Conservation (phyloP, 2,888 invertebrate species). For the Sipha maydis region DNA sequence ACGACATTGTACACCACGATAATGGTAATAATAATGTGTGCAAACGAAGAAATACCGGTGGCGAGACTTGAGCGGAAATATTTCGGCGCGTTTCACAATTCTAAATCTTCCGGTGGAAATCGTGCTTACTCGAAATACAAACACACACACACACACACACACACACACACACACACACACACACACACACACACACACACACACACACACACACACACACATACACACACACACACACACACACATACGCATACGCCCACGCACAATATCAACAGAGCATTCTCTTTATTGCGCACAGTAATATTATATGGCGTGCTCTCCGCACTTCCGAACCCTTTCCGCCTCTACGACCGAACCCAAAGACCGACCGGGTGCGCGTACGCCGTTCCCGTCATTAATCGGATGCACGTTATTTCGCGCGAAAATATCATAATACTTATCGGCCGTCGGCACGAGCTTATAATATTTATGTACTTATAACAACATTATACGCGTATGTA, state of each 20-base stretch:
- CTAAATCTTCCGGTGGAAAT: not conserved
- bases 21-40: not conserved
- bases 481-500: no score
- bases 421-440: not conserved
- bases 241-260: no score
- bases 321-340: not conserved
- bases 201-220: not conserved
- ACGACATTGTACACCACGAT: not conserved
- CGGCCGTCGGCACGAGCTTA: not conserved
- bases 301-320: not conserved
- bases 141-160: not conserved
- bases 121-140: not conserved
- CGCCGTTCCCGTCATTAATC: not conserved
- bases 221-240: not conserved
- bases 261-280: not conserved
- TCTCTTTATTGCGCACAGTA: not conserved
- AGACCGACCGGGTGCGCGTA: not conserved
- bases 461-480: not conserved
- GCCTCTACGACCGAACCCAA: not conserved
- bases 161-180: not conserved
- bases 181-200: not conserved
- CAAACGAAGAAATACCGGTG: not conserved
- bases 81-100: not conserved
- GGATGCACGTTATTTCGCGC: not conserved
- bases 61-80: not conserved